Evolutionary conservation across 2,113 vertebrate genomes (phyloP).

Genomic region (Podarcis raffonei): DNA sequence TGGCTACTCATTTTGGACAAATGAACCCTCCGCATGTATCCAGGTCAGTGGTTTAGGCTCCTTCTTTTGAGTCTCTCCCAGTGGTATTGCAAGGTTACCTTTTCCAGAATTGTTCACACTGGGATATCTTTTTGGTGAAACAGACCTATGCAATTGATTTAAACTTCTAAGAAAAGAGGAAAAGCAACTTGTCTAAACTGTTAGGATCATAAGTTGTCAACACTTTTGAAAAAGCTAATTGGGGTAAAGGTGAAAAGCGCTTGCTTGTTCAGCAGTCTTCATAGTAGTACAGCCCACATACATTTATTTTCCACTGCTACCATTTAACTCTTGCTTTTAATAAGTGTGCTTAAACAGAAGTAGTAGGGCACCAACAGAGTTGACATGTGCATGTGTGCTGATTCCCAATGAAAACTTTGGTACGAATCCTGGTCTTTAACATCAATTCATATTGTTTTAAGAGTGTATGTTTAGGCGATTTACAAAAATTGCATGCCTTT

Average conservation of each 20-base stretch:
- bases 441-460: background rate
- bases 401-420: background rate
- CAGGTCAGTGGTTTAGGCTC: slow-evolving; percentile 83
- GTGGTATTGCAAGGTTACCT: slow-evolving; percentile 51
- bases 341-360: background rate
- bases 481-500: background rate
- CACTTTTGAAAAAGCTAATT: background rate
- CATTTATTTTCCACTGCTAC: background rate
- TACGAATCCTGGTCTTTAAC: background rate
- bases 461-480: background rate
- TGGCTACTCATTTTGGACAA: slow-evolving; percentile 99
- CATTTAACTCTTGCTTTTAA: background rate
- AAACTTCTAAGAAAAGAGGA: slow-evolving; percentile 25
- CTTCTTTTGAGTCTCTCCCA: slow-evolving; percentile 60
- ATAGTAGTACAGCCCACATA: background rate
- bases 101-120: slow-evolving; percentile 46
- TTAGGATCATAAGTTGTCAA: slow-evolving; percentile 31
- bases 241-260: background rate
- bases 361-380: background rate
- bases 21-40: slow-evolving; percentile 96
- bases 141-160: slow-evolving; percentile 27
- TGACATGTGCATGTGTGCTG: background rate
- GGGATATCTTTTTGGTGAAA: slow-evolving; percentile 36
- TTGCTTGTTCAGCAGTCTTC: background rate
- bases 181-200: background rate